Percentiles rank a stretch among this genome's conserved stretches.
Conservation (phyloP, 92 coral and sea anemone species). For the Epizoanthus rinbou region DNA sequence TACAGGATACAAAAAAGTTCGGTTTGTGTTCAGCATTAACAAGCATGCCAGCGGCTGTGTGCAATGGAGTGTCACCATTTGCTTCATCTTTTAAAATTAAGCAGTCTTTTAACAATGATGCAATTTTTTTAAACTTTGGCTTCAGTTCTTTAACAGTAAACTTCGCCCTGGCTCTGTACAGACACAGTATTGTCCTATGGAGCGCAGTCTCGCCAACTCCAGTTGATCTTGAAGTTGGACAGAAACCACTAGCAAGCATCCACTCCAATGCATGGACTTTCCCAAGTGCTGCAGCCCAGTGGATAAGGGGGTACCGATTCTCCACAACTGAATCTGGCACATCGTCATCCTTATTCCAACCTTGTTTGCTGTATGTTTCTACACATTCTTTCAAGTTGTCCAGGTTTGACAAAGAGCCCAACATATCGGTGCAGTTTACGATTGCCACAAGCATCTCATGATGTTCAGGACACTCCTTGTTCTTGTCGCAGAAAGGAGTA, state of each 20-base stretch:
- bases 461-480: constrained; percentile 92
- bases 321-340: constrained; percentile 90
- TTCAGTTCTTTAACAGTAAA: constrained; percentile 93
- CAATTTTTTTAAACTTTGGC: constrained; percentile 87
- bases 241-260: constrained; percentile 95
- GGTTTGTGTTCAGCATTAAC: constrained; percentile 92
- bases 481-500: constrained; percentile 95
- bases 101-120: constrained; percentile 78
- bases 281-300: constrained; percentile 97
- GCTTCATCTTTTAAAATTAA: constrained; percentile 88
- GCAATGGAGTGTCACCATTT: constrained; percentile 92
- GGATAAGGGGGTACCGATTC: constrained; percentile 89
- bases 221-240: constrained; percentile 75
- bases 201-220: constrained; percentile 94
- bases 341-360: constrained; percentile 94
- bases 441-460: constrained; percentile 92
- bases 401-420: constrained; percentile 93
- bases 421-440: constrained; percentile 94
- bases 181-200: constrained; percentile 79
- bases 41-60: constrained; percentile 93
- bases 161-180: constrained; percentile 85
- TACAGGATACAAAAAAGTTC: constrained; percentile 85
- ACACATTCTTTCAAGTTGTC: constrained; percentile 91
- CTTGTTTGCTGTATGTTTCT: constrained; percentile 78
- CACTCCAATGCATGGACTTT: constrained; percentile 96